Percentiles rank a stretch among this genome's conserved stretches.
Conservation (phyloP, 2,113 vertebrate genomes). For the Elephantulus edwardii region DNA sequence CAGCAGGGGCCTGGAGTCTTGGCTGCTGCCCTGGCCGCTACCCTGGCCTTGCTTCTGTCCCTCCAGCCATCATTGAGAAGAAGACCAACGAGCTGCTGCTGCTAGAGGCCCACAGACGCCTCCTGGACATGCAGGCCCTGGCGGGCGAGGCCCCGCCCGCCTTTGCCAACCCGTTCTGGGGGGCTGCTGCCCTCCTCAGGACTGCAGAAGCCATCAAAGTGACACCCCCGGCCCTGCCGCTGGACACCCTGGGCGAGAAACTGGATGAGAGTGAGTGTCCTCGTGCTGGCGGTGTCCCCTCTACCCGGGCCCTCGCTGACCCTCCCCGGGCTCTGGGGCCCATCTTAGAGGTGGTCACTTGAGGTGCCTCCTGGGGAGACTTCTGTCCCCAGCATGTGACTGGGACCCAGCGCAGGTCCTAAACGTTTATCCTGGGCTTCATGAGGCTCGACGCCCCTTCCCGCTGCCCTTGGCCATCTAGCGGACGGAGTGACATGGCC, state of each 20-base stretch:
- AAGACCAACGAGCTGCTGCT: slow-evolving; percentile 77
- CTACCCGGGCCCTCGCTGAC: accelerated
- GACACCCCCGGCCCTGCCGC: accelerated
- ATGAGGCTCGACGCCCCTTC: too few relatives aligned
- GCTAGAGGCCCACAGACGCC: slow-evolving; percentile 64
- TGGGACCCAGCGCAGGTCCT: not conserved
- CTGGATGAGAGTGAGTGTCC: slow-evolving; percentile 70
- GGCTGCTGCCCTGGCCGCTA: not conserved
- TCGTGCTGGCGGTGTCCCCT: too few relatives aligned
- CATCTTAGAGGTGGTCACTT: not conserved
- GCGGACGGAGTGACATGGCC: too few relatives aligned
- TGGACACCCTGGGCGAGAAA: accelerated
- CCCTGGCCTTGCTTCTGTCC: not conserved
- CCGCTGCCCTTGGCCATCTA: too few relatives aligned
- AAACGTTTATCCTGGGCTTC: not conserved
- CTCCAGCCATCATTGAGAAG: slow-evolving; percentile 79
- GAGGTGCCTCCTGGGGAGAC: not conserved
- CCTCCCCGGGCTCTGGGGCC: not conserved
- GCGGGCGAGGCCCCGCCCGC: accelerated
- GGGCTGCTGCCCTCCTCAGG: accelerated
- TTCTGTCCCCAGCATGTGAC: accelerated
- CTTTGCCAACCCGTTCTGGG: slow-evolving; percentile 74
- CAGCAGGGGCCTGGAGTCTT: not conserved
- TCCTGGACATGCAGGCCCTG: accelerated
- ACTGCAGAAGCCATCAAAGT: slow-evolving; percentile 14